Percentiles rank a stretch among this genome's conserved stretches.
These are phyloP conservation scores for Drosophila parthenogenetica DNA, from an alignment of 2,888 invertebrate genomes.

Conservation along the genomic window DNA sequence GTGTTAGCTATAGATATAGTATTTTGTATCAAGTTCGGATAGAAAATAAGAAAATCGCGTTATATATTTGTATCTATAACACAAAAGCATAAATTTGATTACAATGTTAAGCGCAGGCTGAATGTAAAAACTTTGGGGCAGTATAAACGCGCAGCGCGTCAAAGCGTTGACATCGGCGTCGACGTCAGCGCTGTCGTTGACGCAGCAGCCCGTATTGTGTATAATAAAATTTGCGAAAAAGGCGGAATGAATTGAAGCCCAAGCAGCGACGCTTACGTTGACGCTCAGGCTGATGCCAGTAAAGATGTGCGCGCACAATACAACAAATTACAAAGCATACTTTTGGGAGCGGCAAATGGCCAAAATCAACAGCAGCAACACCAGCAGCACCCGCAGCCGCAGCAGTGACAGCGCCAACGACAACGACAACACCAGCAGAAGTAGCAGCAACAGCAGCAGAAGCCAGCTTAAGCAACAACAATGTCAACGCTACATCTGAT, in stretches of 20 bases:
- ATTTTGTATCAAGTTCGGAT: background rate
- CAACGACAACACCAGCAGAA: slow-evolving; percentile 26
- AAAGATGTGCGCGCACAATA: slow-evolving; percentile 78
- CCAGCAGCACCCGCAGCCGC: slow-evolving; percentile 30
- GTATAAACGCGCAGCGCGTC: slow-evolving; percentile 58
- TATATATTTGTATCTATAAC: slow-evolving; percentile 57
- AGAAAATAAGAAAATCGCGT: slow-evolving; percentile 16
- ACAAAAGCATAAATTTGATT: slow-evolving; percentile 62
- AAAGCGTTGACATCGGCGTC: slow-evolving; percentile 58
- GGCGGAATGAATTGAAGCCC: slow-evolving; percentile 51
- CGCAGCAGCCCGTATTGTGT: slow-evolving; percentile 69
- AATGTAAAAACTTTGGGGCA: slow-evolving; percentile 52
- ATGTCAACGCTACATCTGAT: slow-evolving; percentile 66
- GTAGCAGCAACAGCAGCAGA: slow-evolving; percentile 30
- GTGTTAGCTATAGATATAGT: background rate
- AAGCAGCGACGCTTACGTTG: slow-evolving; percentile 38
- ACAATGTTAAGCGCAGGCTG: slow-evolving; percentile 59
- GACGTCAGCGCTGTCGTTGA: slow-evolving; percentile 27
- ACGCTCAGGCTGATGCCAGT: slow-evolving; percentile 43
- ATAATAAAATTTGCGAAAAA: slow-evolving; percentile 73
- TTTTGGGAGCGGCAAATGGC: slow-evolving; percentile 79
- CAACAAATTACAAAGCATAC: slow-evolving; percentile 76
- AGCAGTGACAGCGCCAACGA: slow-evolving; percentile 3
- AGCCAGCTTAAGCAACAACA: slow-evolving; percentile 51
- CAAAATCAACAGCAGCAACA: slow-evolving; percentile 68